phyloP scores from a whole-genome alignment of 2,797 vertebrate genomes.

The Betta splendens region DNA sequence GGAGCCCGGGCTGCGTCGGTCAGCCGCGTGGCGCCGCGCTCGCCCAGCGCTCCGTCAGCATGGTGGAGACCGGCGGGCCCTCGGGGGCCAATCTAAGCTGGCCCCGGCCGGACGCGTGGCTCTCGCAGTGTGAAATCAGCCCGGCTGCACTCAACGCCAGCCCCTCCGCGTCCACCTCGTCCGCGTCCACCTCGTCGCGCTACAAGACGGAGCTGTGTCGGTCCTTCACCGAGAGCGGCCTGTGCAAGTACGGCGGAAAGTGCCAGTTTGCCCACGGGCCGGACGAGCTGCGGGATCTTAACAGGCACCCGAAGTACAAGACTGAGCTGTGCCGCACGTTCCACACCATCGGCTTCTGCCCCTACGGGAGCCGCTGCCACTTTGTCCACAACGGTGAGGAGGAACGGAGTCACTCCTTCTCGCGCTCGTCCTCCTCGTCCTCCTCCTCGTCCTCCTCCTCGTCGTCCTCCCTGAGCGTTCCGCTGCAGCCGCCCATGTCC shows the following conservation, averaged over 20 bases:
- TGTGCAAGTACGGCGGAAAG: conserved; percentile 85
- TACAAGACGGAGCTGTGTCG: conserved; percentile 88
- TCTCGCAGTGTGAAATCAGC: conserved; percentile 51
- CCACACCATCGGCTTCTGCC: conserved; percentile 86
- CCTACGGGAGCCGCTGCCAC: conserved; percentile 86
- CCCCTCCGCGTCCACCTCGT: conserved; percentile 51
- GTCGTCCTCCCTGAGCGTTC: conserved; percentile 42
- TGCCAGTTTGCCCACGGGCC: conserved; percentile 86
- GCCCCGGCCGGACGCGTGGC: conserved; percentile 43
- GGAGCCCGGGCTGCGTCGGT: conserved; percentile 48
- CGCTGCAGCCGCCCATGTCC: conserved; percentile 36
- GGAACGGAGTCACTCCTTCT: conserved; percentile 52
- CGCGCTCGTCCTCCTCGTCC: conserved; percentile 47
- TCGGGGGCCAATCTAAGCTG: conserved; percentile 53
- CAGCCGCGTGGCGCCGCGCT: conserved; percentile 47
- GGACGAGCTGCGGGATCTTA: conserved; percentile 82
- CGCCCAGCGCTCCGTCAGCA: conserved; percentile 72
- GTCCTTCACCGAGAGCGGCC: conserved; percentile 81
- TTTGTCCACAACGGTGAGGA: conserved; percentile 87
- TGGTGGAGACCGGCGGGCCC: conserved; percentile 69
- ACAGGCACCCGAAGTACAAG: conserved; percentile 85
- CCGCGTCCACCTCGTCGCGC: conserved; percentile 72
- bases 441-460: too few species aligned
- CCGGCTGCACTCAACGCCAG: conserved; percentile 40
- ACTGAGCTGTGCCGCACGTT: conserved; percentile 85